phyloP scores from a whole-genome alignment of 2,888 invertebrate genomes.

The Rhagophthalmus giganteus region DNA sequence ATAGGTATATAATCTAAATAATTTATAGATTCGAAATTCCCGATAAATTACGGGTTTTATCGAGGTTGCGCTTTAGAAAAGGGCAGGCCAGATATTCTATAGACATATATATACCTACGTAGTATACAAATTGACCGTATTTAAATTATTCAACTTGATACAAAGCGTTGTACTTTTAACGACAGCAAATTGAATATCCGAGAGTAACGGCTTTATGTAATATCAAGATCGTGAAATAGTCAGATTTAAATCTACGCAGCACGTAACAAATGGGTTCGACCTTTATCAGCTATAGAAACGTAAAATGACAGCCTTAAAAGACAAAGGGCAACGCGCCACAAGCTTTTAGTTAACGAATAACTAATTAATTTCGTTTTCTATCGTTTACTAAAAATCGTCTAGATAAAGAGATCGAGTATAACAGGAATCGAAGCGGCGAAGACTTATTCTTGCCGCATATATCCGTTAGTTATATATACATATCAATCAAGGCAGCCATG shows the following conservation, averaged over 20 bases:
- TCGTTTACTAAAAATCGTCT: no score
- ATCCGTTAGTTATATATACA: no score
- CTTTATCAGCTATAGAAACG: conserved; percentile 6
- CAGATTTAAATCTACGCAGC: conserved; percentile 12
- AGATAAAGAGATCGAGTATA: no score
- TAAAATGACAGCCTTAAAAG: not conserved
- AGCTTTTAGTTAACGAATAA: no score
- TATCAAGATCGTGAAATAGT: conserved; percentile 18
- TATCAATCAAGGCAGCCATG: no score
- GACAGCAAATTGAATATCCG: conserved; percentile 10
- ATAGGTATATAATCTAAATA: not conserved
- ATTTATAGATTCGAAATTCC: not conserved
- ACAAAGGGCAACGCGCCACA: not conserved
- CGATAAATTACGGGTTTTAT: not conserved
- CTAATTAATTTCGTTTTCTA: no score
- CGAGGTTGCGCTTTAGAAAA: not conserved
- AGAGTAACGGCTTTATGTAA: conserved; percentile 8
- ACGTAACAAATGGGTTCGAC: conserved; percentile 20
- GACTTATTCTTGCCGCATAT: no score
- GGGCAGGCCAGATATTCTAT: not conserved
- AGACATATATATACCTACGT: not conserved
- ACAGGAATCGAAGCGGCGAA: no score
- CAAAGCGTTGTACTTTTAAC: conserved; percentile 5
- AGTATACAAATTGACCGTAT: not conserved
- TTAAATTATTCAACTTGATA: not conserved